Conservation (phyloP, 2,888 invertebrate genomes). For the Scotopteryx bipunctaria region DNA sequence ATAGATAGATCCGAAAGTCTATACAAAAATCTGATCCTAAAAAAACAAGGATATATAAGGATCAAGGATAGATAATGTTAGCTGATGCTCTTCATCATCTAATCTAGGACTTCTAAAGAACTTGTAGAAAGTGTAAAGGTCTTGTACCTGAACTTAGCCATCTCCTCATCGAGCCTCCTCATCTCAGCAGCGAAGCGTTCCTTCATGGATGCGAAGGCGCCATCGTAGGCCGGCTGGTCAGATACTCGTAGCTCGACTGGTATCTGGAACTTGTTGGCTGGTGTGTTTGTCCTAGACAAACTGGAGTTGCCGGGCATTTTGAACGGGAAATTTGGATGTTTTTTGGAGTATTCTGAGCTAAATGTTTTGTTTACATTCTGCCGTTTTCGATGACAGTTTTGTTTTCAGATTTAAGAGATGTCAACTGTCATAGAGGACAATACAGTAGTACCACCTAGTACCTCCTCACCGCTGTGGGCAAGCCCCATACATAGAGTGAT, state of each 20-base stretch:
- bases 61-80: no score
- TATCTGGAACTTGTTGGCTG: constrained; percentile 27
- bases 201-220: constrained; percentile 49
- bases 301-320: constrained; percentile 1
- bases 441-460: no score
- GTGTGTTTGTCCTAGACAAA: background rate
- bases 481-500: no score
- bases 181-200: constrained; percentile 56
- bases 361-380: background rate
- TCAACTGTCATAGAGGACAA: no score
- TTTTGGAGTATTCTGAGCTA: background rate
- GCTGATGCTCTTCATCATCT: no score
- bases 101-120: no score
- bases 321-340: background rate
- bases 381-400: no score
- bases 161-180: constrained; percentile 56
- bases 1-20: no score
- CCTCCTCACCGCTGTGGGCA: no score
- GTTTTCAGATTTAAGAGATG: no score
- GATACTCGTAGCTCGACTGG: constrained; percentile 50
- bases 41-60: no score
- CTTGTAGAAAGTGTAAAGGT: background rate
- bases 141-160: constrained; percentile 55
- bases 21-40: no score
- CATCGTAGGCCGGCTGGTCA: constrained; percentile 50